These are phyloP conservation scores for Passerculus sandwichensis DNA, from an alignment of 2,797 vertebrate species.

Conservation along the genomic window DNA sequence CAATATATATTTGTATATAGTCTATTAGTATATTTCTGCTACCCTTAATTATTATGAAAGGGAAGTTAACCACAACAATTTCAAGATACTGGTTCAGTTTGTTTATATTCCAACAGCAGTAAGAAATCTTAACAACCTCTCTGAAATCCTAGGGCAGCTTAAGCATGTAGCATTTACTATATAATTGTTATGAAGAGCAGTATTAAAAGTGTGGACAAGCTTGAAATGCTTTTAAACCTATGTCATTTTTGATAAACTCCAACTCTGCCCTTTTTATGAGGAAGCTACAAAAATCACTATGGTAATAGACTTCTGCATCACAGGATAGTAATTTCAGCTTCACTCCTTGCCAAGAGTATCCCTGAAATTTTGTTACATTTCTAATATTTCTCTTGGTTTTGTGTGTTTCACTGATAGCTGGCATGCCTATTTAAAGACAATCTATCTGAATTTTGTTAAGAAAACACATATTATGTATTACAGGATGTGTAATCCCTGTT, in stretches of 20 bases:
- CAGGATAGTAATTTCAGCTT: not conserved
- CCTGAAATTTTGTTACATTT: not conserved
- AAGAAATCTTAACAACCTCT: not conserved
- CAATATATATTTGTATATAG: rapidly evolving
- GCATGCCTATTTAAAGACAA: not conserved
- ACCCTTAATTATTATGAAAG: not conserved
- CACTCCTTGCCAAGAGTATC: not conserved
- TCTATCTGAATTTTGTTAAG: not conserved
- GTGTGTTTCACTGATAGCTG: not conserved
- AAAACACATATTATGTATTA: not conserved
- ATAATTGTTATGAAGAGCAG: not conserved
- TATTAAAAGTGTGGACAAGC: not conserved
- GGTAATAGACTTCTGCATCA: not conserved
- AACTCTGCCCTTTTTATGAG: not conserved
- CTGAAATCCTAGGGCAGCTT: not conserved
- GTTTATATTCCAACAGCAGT: not conserved
- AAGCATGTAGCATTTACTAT: not conserved
- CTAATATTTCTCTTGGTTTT: not conserved
- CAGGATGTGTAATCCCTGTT: not conserved
- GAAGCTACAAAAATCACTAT: not conserved
- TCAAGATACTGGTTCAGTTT: not conserved
- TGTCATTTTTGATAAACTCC: not conserved
- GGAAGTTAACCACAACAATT: not conserved
- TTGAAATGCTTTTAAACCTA: not conserved
- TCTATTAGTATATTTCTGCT: not conserved